These are phyloP conservation scores for Patella caerulea DNA, from an alignment of 2,888 invertebrate species.

Conservation along the genomic window DNA sequence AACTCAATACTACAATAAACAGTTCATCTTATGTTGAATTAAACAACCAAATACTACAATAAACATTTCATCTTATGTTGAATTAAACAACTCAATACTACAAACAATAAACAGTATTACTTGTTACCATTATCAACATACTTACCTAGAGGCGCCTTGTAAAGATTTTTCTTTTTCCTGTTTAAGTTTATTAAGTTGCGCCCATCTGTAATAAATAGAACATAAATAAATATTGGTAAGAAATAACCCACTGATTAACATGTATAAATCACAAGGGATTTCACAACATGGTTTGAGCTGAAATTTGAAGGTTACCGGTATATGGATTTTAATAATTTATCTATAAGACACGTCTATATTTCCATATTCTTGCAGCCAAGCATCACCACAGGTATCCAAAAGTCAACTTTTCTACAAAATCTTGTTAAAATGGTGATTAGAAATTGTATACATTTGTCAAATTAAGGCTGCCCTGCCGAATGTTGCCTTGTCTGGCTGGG, in stretches of 20 bases:
- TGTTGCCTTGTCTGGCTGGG: too few species aligned
- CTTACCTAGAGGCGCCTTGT: conserved; percentile 87
- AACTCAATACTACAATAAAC: conserved; percentile 84
- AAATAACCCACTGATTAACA: not conserved
- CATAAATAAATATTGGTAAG: not conserved
- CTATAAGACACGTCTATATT: too few species aligned
- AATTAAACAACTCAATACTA: conserved; percentile 94
- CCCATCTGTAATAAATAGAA: conserved; percentile 77
- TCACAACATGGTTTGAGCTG: too few species aligned
- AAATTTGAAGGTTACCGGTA: too few species aligned
- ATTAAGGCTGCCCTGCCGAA: too few species aligned
- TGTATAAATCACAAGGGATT: too few species aligned
- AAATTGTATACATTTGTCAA: too few species aligned
- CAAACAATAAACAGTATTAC: conserved; percentile 28
- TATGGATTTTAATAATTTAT: too few species aligned
- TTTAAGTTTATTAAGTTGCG: conserved; percentile 86
- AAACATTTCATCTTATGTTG: conserved; percentile 82
- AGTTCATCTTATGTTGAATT: conserved; percentile 87
- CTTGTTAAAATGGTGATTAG: too few species aligned
- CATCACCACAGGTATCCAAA: too few species aligned
- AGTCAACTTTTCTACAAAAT: too few species aligned
- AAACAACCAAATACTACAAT: conserved; percentile 89
- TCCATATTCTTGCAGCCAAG: too few species aligned
- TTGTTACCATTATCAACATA: not conserved
- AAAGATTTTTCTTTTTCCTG: conserved; percentile 91